Conservation (phyloP, 1,140 invertebrate genomes). For the Drosophila serrata region DNA sequence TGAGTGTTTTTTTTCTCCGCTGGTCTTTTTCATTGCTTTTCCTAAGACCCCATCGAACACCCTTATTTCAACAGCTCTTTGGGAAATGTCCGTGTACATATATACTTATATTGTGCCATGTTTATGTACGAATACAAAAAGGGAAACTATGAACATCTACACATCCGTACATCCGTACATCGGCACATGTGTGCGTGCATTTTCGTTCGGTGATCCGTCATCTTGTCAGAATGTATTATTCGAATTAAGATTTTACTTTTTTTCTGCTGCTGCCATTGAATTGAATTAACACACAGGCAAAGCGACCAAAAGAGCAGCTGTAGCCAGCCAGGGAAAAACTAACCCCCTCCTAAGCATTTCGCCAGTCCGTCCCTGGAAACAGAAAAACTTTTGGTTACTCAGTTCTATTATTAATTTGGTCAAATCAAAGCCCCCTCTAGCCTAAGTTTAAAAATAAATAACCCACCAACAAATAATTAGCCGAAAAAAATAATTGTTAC, state of each 20-base stretch:
- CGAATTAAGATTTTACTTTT: constrained; percentile 84
- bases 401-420: constrained; percentile 32
- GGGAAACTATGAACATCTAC: constrained; percentile 77
- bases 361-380: constrained; percentile 14
- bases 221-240: constrained; percentile 85
- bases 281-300: constrained; percentile 75
- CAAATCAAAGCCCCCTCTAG: constrained; percentile 14
- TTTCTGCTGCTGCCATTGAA: constrained; percentile 80
- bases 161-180: constrained; percentile 37
- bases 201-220: constrained; percentile 85
- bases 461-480: constrained; percentile 7
- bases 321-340: constrained; percentile 37
- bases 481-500: constrained; percentile 15
- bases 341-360: constrained; percentile 27
- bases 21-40: constrained; percentile 8
- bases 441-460: constrained; percentile 26
- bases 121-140: constrained; percentile 55
- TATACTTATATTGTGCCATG: constrained; percentile 19
- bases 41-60: constrained; percentile 64
- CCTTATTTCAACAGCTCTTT: constrained; percentile 69
- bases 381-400: constrained; percentile 19
- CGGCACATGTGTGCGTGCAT: constrained; percentile 68
- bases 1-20: constrained; percentile 14
- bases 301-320: constrained; percentile 48
- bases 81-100: constrained; percentile 28